Conservation (phyloP, 2,113 vertebrate species). For the Phaethon lepturus region DNA sequence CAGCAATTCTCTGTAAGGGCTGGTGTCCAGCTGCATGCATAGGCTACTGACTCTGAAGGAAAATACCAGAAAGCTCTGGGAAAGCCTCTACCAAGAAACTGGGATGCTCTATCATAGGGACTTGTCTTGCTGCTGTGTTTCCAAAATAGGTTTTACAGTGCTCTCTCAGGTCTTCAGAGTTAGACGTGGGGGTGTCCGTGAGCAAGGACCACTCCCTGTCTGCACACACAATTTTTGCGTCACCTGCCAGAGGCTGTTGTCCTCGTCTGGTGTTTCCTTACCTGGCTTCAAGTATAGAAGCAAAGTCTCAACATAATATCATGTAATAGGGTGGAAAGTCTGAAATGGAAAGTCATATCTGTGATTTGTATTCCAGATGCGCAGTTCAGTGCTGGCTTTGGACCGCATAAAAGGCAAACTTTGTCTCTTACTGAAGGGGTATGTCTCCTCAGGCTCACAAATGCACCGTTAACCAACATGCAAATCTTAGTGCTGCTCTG, state of each 20-base stretch:
- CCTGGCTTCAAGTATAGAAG: neutral
- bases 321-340: neutral
- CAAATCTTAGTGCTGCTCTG: neutral
- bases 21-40: neutral
- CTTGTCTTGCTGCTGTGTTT: neutral
- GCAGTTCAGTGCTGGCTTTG: neutral
- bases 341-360: neutral
- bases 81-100: neutral
- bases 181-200: rapidly evolving
- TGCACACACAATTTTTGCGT: rapidly evolving
- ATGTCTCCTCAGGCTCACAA: neutral
- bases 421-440: neutral
- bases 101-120: neutral
- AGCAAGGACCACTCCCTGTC: neutral
- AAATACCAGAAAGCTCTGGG: neutral
- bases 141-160: neutral
- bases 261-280: neutral
- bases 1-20: neutral
- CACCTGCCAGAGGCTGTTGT: neutral
- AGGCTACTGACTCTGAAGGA: neutral
- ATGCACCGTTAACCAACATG: neutral
- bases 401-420: neutral
- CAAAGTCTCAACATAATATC: neutral
- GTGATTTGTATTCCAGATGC: neutral
- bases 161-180: neutral